These are phyloP conservation scores for Steinernema scapterisci DNA, from an alignment of 2,888 invertebrate genomes.

Conservation along the genomic window DNA sequence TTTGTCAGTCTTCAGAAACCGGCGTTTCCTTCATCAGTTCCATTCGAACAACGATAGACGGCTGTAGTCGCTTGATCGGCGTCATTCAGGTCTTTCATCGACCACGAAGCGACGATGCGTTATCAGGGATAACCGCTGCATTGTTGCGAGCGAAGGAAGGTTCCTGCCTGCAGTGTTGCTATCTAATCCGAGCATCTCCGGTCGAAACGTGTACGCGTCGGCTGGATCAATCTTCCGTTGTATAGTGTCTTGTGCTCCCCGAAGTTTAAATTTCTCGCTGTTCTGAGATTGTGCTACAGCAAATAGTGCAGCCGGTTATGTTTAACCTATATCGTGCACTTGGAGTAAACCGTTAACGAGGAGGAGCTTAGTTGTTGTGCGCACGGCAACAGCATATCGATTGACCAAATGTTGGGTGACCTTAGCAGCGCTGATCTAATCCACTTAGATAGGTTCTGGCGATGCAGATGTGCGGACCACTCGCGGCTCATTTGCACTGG, in stretches of 20 bases:
- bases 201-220: too few species aligned
- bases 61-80: too few species aligned
- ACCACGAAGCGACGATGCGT: too few species aligned
- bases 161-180: neutral
- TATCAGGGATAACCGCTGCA: too few species aligned
- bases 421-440: constrained; percentile 29
- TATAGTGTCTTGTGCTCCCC: neutral
- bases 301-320: neutral
- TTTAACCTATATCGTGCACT: neutral
- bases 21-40: too few species aligned
- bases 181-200: neutral
- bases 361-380: constrained; percentile 13
- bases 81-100: too few species aligned
- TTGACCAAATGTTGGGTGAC: constrained; percentile 25
- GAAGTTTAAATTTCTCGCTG: neutral
- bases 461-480: constrained; percentile 30
- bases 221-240: too few species aligned
- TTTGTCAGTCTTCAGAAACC: too few species aligned
- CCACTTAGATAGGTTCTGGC: constrained; percentile 29
- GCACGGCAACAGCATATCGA: constrained; percentile 13
- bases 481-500: constrained; percentile 27
- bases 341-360: neutral
- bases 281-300: neutral
- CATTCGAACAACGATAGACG: too few species aligned
- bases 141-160: too few species aligned